Percentiles rank a stretch among this genome's conserved stretches.
Conservation (phyloP, 23 tunicate species). For the Trididemnum miniatum region DNA sequence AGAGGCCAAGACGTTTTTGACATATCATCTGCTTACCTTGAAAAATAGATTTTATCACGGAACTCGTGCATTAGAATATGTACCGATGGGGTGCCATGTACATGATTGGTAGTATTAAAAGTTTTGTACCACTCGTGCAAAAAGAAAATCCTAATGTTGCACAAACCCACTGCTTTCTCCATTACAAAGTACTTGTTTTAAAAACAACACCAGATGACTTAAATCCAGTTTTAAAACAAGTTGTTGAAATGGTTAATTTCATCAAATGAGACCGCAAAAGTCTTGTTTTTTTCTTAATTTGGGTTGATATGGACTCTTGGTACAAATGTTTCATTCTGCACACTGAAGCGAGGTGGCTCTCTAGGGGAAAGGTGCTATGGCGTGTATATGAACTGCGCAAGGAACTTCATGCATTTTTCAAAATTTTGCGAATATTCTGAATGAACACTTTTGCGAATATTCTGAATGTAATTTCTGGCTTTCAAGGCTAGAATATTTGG, state of each 20-base stretch:
- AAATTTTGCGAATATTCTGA: neutral
- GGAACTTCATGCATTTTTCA: neutral
- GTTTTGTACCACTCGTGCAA: conserved; percentile 14
- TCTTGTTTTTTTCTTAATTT: neutral
- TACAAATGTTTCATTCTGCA: conserved; percentile 3
- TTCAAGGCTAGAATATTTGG: no score
- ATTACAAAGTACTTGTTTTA: neutral
- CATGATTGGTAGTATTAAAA: neutral
- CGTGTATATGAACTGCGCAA: neutral
- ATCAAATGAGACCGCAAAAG: neutral
- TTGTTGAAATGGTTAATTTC: neutral
- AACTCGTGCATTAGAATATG: neutral
- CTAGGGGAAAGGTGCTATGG: neutral
- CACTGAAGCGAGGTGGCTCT: conserved; percentile 6
- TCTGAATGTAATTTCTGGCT: no score
- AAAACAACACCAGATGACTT: neutral
- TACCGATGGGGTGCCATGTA: conserved; percentile 10
- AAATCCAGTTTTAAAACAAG: conserved; percentile 2
- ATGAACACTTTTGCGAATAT: neutral
- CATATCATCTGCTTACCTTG: conserved; percentile 1
- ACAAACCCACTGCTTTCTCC: conserved; percentile 4
- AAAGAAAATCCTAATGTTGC: neutral
- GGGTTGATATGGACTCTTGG: neutral
- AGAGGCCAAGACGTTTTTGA: conserved; percentile 1
- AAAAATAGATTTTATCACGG: conserved; percentile 2